Percentiles rank a stretch among this genome's conserved stretches.
These are phyloP conservation scores for Theristus sp. DNA, from an alignment of 2,888 invertebrate genomes.

Conservation along the genomic window DNA sequence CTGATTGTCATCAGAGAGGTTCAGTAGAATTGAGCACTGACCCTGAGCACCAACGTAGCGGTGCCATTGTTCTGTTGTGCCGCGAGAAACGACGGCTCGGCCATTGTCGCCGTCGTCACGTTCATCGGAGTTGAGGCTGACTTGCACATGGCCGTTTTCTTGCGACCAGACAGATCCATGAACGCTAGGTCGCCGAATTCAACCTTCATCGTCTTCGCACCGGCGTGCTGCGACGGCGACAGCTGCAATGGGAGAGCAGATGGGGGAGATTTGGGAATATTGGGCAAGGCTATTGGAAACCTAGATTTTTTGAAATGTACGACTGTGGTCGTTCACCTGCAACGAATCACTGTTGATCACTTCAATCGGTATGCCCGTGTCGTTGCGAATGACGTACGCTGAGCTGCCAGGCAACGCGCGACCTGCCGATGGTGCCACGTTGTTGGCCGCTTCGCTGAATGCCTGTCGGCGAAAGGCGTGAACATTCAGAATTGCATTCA, in stretches of 20 bases:
- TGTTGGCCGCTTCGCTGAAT: constrained; percentile 23
- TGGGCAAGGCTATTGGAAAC: no score
- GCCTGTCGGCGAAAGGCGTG: constrained; percentile 7
- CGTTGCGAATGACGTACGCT: constrained; percentile 23
- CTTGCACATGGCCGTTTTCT: background rate
- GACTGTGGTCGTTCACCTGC: no score
- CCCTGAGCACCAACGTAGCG: background rate
- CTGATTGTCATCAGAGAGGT: no score
- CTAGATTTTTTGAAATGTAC: no score
- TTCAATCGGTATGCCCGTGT: constrained; percentile 16
- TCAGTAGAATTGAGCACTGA: no score
- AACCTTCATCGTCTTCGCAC: no score
- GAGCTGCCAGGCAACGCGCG: constrained; percentile 18
- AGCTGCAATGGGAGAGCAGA: no score
- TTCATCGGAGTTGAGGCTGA: background rate
- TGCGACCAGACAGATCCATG: no score
- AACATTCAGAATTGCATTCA: background rate
- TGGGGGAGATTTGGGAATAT: no score
- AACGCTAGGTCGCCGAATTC: background rate
- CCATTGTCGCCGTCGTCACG: background rate
- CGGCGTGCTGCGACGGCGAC: no score
- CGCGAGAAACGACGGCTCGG: background rate
- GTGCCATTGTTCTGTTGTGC: background rate
- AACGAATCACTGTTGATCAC: background rate
- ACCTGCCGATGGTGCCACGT: constrained; percentile 18